Percentiles rank a stretch among this genome's conserved stretches.
phyloP scores from a whole-genome alignment of 2,113 vertebrate genomes.

The Pogonocichla stellata region DNA sequence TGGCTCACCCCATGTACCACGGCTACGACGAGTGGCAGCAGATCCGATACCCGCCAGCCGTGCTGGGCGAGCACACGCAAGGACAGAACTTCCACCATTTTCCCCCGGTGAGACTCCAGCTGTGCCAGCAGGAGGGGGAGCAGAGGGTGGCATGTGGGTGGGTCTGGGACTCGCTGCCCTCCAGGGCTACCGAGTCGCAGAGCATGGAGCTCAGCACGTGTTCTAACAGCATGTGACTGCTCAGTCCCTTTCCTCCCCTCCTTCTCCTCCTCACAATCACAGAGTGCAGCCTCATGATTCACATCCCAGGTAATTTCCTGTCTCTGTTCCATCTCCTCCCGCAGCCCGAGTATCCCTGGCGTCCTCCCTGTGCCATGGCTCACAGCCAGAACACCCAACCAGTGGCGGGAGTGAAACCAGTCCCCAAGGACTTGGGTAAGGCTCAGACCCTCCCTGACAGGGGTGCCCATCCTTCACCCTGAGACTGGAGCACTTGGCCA shows the following conservation, averaged over 20 bases:
- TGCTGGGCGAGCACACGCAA: conserved; percentile 72
- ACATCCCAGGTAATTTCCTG: neutral
- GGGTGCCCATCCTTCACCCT: neutral
- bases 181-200: rapidly evolving
- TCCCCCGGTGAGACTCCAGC: conserved; percentile 68
- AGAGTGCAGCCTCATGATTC: neutral
- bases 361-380: conserved; percentile 81
- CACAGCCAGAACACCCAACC: conserved; percentile 79
- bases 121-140: neutral
- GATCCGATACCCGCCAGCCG: conserved; percentile 83
- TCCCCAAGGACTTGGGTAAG: conserved; percentile 87
- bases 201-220: neutral
- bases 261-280: neutral
- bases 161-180: neutral
- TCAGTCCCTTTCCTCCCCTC: neutral
- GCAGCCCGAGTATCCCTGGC: conserved; percentile 86
- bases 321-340: conserved; percentile 1
- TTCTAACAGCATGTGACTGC: neutral
- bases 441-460: neutral
- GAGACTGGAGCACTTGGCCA: neutral
- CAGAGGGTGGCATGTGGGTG: rapidly evolving
- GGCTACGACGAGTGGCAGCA: conserved; percentile 89
- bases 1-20: conserved; percentile 77
- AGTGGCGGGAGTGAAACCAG: conserved; percentile 74
- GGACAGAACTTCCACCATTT: conserved; percentile 84